These are phyloP conservation scores for Acipenser ruthenus DNA, from an alignment of 2,797 vertebrate species.

Conservation along the genomic window DNA sequence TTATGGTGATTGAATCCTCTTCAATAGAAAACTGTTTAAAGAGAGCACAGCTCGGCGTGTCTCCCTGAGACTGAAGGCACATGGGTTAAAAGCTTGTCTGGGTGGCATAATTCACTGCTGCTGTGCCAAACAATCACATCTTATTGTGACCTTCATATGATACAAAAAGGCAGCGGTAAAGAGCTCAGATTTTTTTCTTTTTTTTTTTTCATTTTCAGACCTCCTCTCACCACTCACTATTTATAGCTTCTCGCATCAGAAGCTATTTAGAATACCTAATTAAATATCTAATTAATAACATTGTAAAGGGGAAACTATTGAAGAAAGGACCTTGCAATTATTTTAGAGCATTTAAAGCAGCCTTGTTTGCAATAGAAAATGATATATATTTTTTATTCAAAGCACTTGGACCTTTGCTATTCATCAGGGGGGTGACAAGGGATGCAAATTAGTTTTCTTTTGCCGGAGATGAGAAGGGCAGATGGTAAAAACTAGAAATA, in stretches of 20 bases:
- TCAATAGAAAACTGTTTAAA: conserved; percentile 86
- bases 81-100: conserved; percentile 83
- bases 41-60: conserved; percentile 60
- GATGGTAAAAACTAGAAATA: conserved; percentile 59
- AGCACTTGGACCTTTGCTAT: conserved; percentile 94
- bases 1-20: conserved; percentile 89
- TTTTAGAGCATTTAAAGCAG: conserved; percentile 35
- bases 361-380: conserved; percentile 51
- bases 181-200: conserved; percentile 33
- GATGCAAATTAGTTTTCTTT: conserved; percentile 70
- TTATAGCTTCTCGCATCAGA: conserved; percentile 63
- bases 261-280: conserved; percentile 74
- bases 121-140: conserved; percentile 82
- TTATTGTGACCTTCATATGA: conserved; percentile 83
- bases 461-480: conserved; percentile 67
- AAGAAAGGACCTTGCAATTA: conserved; percentile 37
- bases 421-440: conserved; percentile 91
- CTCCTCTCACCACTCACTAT: conserved; percentile 49
- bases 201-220: conserved; percentile 45
- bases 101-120: conserved; percentile 82
- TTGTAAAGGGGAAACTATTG: conserved; percentile 50
- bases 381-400: conserved; percentile 58
- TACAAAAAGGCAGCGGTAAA: conserved; percentile 68
- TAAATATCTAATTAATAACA: conserved; percentile 85
- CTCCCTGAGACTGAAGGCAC: conserved; percentile 71